These are phyloP conservation scores for Buphagus erythrorhynchus DNA, from an alignment of 2,797 vertebrate genomes.

Conservation along the genomic window DNA sequence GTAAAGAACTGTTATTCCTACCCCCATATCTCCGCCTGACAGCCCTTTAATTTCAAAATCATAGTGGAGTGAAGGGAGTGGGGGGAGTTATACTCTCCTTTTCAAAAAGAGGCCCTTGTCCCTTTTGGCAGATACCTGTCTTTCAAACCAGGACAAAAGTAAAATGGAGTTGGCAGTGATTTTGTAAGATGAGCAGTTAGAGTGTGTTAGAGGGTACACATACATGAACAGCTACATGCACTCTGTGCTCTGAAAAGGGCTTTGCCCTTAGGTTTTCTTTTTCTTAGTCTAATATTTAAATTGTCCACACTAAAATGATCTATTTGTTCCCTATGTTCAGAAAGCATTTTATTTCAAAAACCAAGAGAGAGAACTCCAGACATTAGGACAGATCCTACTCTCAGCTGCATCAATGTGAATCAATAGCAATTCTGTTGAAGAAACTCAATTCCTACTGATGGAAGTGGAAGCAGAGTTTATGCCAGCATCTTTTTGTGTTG, in stretches of 20 bases:
- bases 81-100: too few species aligned
- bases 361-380: background rate
- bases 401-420: background rate
- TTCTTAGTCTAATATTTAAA: background rate
- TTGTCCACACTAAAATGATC: background rate
- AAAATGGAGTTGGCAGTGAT: background rate
- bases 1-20: too few species aligned
- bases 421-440: background rate
- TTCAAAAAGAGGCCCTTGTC: too few species aligned
- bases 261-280: background rate
- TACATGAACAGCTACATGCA: background rate
- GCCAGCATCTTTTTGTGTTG: background rate
- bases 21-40: too few species aligned
- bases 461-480: background rate
- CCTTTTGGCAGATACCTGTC: too few species aligned
- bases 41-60: too few species aligned
- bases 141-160: too few species aligned
- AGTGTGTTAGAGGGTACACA: background rate
- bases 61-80: too few species aligned
- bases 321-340: background rate
- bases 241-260: background rate
- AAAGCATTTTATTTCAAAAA: background rate
- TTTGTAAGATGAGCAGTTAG: background rate
- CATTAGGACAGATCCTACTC: background rate
- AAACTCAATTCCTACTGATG: background rate